A percentile compares a stretch with the other conserved stretches of the same genome.
These are phyloP conservation scores for Amphiura filiformis DNA, from an alignment of 35 echinoderm and acorn worm species.

Conservation along the genomic window DNA sequence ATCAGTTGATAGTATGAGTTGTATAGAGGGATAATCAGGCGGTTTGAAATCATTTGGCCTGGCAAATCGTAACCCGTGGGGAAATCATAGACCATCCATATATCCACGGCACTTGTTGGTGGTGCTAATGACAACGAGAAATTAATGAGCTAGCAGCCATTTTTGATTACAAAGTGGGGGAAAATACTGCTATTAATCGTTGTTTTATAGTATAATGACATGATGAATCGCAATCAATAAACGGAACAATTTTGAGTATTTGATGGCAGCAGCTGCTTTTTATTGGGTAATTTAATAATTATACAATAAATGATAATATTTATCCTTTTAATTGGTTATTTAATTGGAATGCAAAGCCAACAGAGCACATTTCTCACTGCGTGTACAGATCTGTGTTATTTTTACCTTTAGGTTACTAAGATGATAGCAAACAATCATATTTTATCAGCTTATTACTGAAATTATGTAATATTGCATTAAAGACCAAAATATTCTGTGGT, in stretches of 20 bases:
- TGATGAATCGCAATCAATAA: neutral
- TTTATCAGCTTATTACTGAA: too few species aligned
- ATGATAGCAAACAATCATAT: too few species aligned
- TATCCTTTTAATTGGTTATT: too few species aligned
- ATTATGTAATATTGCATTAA: too few species aligned
- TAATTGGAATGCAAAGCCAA: too few species aligned
- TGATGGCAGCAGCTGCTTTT: neutral
- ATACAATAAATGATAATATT: too few species aligned
- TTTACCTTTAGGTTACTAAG: too few species aligned
- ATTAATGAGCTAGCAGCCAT: neutral
- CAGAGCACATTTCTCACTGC: too few species aligned
- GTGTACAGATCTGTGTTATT: too few species aligned
- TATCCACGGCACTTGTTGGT: neutral
- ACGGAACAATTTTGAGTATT: neutral
- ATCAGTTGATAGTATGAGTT: constrained; percentile 1
- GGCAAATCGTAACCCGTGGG: neutral
- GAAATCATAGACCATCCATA: neutral
- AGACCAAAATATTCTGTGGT: too few species aligned
- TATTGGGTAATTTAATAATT: too few species aligned
- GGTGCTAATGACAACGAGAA: neutral
- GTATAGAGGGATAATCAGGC: neutral
- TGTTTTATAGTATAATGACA: neutral
- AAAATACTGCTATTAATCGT: neutral
- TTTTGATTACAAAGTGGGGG: neutral
- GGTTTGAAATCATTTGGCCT: neutral